phyloP scores from a whole-genome alignment of 2,113 vertebrate species.

The Cyrtonyx montezumae region DNA sequence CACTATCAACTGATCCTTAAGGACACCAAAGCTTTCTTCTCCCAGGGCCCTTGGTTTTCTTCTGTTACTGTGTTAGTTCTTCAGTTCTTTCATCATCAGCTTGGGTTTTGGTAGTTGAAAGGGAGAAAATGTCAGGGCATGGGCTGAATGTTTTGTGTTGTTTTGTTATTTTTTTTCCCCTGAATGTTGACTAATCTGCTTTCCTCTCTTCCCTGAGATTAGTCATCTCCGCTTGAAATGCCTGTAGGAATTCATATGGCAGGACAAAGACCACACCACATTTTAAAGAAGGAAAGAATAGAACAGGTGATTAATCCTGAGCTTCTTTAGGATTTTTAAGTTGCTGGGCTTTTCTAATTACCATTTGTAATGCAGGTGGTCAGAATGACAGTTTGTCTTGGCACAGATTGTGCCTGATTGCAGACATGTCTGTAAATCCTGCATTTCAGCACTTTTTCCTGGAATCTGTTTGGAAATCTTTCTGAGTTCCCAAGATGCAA shows the following conservation, averaged over 20 bases:
- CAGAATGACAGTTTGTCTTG: not conserved
- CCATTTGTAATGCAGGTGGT: not conserved
- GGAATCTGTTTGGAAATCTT: conserved; percentile 11
- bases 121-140: not conserved
- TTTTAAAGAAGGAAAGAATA: not conserved
- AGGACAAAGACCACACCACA: not conserved
- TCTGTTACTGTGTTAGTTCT: not conserved
- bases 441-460: not conserved
- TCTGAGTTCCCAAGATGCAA: not conserved
- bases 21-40: not conserved
- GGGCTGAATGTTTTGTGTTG: not conserved
- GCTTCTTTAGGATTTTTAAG: not conserved
- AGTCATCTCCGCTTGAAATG: not conserved
- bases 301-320: accelerated
- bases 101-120: not conserved
- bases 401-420: not conserved
- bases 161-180: not conserved
- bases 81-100: not conserved
- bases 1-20: not conserved
- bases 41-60: not conserved
- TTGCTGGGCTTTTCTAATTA: not conserved
- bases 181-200: not conserved
- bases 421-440: not conserved
- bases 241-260: not conserved
- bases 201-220: not conserved